These are phyloP conservation scores for Nibea albiflora DNA, from an alignment of 2,113 vertebrate species.

Conservation along the genomic window DNA sequence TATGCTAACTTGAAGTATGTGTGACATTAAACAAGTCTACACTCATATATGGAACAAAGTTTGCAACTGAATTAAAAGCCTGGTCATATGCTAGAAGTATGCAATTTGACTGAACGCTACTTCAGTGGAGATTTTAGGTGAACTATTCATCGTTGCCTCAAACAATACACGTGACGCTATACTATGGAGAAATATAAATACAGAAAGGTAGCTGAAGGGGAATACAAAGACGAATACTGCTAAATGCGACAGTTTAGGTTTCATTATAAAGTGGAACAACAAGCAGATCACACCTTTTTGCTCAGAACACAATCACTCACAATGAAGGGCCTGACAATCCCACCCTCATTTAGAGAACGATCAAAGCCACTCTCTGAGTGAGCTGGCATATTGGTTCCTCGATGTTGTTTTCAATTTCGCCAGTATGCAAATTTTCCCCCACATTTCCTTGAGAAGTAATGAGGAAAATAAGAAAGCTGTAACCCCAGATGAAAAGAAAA, in stretches of 20 bases:
- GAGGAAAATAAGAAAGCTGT: conserved; percentile 73
- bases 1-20: too few species aligned
- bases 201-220: conserved; percentile 1
- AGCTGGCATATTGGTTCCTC: conserved; percentile 58
- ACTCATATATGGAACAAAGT: too few species aligned
- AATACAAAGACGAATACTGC: conserved; percentile 17
- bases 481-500: conserved; percentile 76
- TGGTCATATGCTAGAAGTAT: conserved; percentile 10
- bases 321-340: conserved; percentile 49
- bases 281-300: conserved; percentile 58
- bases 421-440: conserved; percentile 73
- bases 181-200: conserved; percentile 40
- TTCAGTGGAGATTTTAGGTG: conserved; percentile 19
- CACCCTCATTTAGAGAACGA: conserved; percentile 61
- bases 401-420: conserved; percentile 76
- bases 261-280: conserved; percentile 66
- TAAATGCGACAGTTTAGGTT: conserved; percentile 44
- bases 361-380: conserved; percentile 66
- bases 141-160: conserved; percentile 34
- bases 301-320: conserved; percentile 58
- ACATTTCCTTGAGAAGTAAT: conserved; percentile 74
- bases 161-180: conserved; percentile 13
- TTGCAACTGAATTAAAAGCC: conserved; percentile 25
- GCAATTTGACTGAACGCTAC: conserved; percentile 29
- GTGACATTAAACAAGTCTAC: too few species aligned